These are phyloP conservation scores for Macrobrachium rosenbergii DNA, from an alignment of 1,140 invertebrate genomes.

Conservation along the genomic window DNA sequence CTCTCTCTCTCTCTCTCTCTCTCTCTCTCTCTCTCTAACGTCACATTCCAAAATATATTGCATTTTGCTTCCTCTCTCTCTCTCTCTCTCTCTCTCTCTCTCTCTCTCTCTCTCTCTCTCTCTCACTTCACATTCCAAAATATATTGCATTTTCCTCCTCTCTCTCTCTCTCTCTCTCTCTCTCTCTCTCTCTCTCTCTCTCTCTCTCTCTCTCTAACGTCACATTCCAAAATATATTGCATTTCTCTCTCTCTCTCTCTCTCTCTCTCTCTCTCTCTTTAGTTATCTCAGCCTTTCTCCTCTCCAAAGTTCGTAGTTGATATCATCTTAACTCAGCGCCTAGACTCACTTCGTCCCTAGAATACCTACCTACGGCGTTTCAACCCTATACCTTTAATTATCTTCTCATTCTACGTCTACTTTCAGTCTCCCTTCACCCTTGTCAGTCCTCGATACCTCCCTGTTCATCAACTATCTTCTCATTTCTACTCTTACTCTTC, in stretches of 20 bases:
- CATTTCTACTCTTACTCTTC: too few species aligned
- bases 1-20: conserved; percentile 5
- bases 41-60: neutral
- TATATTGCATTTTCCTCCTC: neutral
- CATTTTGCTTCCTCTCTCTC: conserved; percentile 11
- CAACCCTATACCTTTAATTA: too few species aligned
- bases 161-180: conserved; percentile 26
- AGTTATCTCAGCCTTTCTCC: too few species aligned
- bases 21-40: conserved; percentile 23
- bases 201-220: conserved; percentile 15
- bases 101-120: conserved; percentile 19
- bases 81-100: conserved; percentile 21
- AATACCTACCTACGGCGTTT: too few species aligned
- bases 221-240: neutral
- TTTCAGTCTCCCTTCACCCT: too few species aligned
- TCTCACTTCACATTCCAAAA: neutral
- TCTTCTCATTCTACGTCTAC: too few species aligned
- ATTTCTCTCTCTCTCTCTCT: conserved; percentile 23
- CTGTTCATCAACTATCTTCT: too few species aligned
- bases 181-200: conserved; percentile 27
- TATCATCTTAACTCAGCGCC: neutral
- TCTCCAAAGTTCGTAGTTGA: neutral
- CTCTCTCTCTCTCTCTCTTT: conserved; percentile 25
- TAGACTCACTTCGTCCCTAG: too few species aligned
- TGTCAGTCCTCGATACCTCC: too few species aligned